phyloP scores from a whole-genome alignment of 2,888 invertebrate genomes.

The Heliconius sara region DNA sequence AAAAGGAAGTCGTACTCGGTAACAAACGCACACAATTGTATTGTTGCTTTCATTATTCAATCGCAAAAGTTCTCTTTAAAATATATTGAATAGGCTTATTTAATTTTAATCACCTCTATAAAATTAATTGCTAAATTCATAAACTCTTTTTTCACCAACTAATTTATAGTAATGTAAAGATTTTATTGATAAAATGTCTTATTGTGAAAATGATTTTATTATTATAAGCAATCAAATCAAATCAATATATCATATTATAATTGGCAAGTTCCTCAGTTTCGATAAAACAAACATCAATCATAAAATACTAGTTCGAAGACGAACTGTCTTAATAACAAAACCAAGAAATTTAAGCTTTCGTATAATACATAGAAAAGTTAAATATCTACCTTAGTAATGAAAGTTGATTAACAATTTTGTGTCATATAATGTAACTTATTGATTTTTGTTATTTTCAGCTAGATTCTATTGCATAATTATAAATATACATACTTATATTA shows the following conservation, averaged over 20 bases:
- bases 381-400: neutral
- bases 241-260: neutral
- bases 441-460: slow-evolving; percentile 61
- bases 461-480: slow-evolving; percentile 53
- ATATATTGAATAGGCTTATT: neutral
- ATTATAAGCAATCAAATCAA: too few species aligned
- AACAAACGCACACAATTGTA: slow-evolving; percentile 53
- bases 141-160: neutral
- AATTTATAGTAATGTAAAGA: neutral
- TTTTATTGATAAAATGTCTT: neutral
- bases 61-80: neutral
- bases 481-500: neutral
- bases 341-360: neutral
- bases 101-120: neutral
- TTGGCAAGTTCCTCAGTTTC: neutral
- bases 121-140: neutral
- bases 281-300: neutral
- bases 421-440: slow-evolving; percentile 59
- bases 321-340: neutral
- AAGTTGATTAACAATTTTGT: slow-evolving; percentile 44
- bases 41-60: slow-evolving; percentile 18
- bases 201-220: too few species aligned
- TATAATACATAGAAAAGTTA: neutral
- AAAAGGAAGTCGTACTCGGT: slow-evolving; percentile 89
- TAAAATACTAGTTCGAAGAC: neutral